A percentile compares a stretch with the other conserved stretches of the same genome.
These are phyloP conservation scores for Rotaria sp. DNA, from an alignment of 2,888 invertebrate species.

Conservation along the genomic window DNA sequence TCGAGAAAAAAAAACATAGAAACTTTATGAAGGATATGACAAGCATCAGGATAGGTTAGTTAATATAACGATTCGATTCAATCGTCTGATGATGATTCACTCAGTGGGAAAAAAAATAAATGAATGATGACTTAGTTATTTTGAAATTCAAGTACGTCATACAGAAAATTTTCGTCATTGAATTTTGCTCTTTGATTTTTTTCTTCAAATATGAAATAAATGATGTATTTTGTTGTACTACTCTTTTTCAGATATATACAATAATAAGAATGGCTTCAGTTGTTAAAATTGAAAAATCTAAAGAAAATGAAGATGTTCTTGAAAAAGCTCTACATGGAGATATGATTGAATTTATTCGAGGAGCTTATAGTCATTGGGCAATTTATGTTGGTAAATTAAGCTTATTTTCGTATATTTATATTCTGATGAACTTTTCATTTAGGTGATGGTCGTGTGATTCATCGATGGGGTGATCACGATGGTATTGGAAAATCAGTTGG, in stretches of 20 bases:
- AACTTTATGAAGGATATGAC: not conserved
- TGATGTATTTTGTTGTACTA: not conserved
- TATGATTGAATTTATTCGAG: conserved; percentile 45
- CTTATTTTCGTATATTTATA: not conserved
- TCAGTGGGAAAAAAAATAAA: too few relatives aligned
- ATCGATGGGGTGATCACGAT: conserved; percentile 45
- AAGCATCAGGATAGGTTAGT: not conserved
- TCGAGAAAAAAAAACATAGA: not conserved
- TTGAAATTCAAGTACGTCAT: not conserved
- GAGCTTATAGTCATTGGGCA: conserved; percentile 46
- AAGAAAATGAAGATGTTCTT: conserved; percentile 43
- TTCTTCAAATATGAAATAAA: not conserved
- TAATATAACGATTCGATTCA: not conserved
- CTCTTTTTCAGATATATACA: not conserved
- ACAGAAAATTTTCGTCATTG: not conserved
- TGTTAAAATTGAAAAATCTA: not conserved
- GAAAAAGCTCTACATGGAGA: conserved; percentile 43
- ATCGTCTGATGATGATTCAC: not conserved
- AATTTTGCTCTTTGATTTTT: not conserved
- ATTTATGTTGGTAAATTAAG: conserved; percentile 44
- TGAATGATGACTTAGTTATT: not conserved
- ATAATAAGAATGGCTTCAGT: not conserved
- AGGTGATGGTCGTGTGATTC: conserved; percentile 43
- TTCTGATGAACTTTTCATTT: not conserved
- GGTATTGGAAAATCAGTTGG: conserved; percentile 42